Base-by-base conservation (phyloP, 64 coral and sea anemone species). In the Pocillopora damicornis region DNA sequence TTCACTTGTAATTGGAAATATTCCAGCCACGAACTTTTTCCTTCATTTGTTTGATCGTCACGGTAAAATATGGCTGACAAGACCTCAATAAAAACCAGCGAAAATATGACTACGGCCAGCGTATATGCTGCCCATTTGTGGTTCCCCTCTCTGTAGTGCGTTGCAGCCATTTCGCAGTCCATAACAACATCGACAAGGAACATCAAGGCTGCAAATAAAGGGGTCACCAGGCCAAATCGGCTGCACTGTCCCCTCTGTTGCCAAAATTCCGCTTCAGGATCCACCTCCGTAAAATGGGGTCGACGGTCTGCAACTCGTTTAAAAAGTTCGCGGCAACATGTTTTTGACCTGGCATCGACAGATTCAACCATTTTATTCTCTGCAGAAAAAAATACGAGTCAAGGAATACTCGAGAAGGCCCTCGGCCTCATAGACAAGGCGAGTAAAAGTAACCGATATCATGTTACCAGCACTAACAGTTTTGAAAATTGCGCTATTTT, bases 91-190 rank as follows among this genome's bases (percentile, higher is more conserved):
- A 85, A 25, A 59, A 85, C 11, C 37, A 71, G 37, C 1, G 81
- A 85, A 16, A 71, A 85, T 11, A 71, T 15, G 0, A 85, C 38
- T 37, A 85, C 81, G 16, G 17, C 37, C 18, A 85, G 37, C 3
- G 81, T 85, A 37, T 72, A 85, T 12, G 64, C 81, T 14, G 30
- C 81, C 81, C 81, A 85, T 11, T 25, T 71, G 16, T 25, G 35
- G 26, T 85, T 0, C 10, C 81, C 65, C 72, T n/a, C 22, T 3
- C 1, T 14, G 17, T 51, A 85, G 57, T 85, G 36, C 17, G 81
- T 71, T 17, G 35, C 81, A 18, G 64, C 81, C 58, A 85, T 15
- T 57, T 57, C 23, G 23, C 36, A 72, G 16, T 85, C 81, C 81
- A 72, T 72, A 11, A 18, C 36, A 15, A 85, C 81, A 65, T 85